Percentiles rank a stretch among this genome's conserved stretches.
These are phyloP conservation scores for Bombus pascuorum DNA, from an alignment of 1,140 invertebrate genomes.

Conservation along the genomic window DNA sequence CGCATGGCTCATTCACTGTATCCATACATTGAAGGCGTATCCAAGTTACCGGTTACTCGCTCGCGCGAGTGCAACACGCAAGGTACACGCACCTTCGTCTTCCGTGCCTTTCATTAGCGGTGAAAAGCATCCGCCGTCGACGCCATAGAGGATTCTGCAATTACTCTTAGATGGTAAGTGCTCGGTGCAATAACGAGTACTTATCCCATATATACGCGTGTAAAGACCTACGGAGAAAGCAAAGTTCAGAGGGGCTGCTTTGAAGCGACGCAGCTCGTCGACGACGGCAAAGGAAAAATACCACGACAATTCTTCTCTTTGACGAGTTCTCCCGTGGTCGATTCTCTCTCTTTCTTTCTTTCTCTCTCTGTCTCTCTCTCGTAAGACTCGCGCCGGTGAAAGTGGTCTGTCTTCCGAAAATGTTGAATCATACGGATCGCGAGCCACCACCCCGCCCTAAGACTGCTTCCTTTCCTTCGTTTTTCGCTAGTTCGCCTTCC, in stretches of 20 bases:
- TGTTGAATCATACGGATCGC: constrained; percentile 4
- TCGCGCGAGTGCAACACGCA: neutral
- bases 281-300: constrained; percentile 14
- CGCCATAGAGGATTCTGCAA: constrained; percentile 49
- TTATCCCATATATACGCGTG: constrained; percentile 34
- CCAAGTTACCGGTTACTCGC: neutral
- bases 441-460: neutral
- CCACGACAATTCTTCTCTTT: constrained; percentile 42
- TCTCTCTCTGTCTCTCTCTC: too few relatives aligned
- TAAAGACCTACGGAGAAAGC: constrained; percentile 24
- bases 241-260: constrained; percentile 36
- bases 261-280: constrained; percentile 11
- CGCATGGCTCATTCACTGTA: neutral
- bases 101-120: constrained; percentile 60
- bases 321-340: neutral
- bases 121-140: constrained; percentile 53
- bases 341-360: too few relatives aligned
- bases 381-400: neutral
- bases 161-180: constrained; percentile 62
- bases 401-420: constrained; percentile 13
- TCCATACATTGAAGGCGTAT: constrained; percentile 12
- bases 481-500: neutral
- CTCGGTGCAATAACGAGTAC: constrained; percentile 61
- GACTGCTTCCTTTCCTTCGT: neutral
- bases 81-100: constrained; percentile 28